These are phyloP conservation scores for Apamea epomidion DNA, from an alignment of 2,888 invertebrate genomes.

Conservation along the genomic window DNA sequence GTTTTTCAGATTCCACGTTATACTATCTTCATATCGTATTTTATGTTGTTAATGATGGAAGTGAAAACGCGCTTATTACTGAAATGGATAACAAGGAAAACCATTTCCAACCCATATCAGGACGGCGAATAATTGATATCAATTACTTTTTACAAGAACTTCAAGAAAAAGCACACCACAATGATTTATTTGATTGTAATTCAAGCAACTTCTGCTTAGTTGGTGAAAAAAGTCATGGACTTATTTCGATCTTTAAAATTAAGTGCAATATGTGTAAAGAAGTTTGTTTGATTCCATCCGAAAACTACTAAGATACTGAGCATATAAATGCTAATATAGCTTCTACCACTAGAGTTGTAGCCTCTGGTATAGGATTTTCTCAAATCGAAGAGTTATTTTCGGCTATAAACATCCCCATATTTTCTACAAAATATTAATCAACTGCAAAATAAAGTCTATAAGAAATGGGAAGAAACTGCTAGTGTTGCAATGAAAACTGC, in stretches of 20 bases:
- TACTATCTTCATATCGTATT: not conserved
- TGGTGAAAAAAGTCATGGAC: slow-evolving; percentile 6
- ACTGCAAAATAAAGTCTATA: not conserved
- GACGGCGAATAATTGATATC: slow-evolving; percentile 16
- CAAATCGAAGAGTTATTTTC: slow-evolving; percentile 6
- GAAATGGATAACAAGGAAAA: not conserved
- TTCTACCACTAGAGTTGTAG: slow-evolving; percentile 1
- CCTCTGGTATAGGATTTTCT: slow-evolving; percentile 10
- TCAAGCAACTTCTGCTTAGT: slow-evolving; percentile 1
- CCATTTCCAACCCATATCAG: not conserved
- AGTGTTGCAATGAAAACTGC: slow-evolving; percentile 4
- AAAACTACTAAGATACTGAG: not conserved
- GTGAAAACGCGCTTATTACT: not conserved
- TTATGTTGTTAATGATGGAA: slow-evolving; percentile 1
- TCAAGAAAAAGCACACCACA: slow-evolving; percentile 17
- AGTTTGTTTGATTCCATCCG: slow-evolving; percentile 7
- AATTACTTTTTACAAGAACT: slow-evolving; percentile 6
- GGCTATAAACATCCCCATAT: not conserved
- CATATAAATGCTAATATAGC: not conserved
- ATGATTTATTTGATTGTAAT: slow-evolving; percentile 7
- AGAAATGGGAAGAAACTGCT: slow-evolving; percentile 1
- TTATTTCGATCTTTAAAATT: slow-evolving; percentile 7
- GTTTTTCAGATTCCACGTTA: not conserved
- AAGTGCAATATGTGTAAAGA: slow-evolving; percentile 11
- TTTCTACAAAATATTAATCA: not conserved